Conservation (phyloP, 2,888 invertebrate genomes). For the Rotaria sp. region DNA sequence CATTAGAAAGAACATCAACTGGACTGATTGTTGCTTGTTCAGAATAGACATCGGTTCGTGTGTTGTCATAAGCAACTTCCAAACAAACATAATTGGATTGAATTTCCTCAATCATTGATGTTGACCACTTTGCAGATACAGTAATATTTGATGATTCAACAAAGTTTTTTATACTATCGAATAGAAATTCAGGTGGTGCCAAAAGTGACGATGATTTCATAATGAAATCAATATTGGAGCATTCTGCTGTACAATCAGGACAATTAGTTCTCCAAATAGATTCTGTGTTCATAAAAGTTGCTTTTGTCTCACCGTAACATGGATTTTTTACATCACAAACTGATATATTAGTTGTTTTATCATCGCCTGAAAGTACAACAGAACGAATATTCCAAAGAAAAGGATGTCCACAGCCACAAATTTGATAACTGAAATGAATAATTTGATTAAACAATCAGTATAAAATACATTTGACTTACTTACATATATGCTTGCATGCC, state of each 20-base stretch:
- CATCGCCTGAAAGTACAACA: not conserved
- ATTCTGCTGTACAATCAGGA: not conserved
- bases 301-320: not conserved
- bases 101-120: not conserved
- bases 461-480: not conserved
- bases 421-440: not conserved
- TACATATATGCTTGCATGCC: not conserved
- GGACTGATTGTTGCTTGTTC: not conserved
- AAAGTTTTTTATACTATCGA: not conserved
- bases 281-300: not conserved
- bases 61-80: not conserved
- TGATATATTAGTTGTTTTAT: not conserved
- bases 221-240: not conserved
- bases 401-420: not conserved
- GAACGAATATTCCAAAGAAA: not conserved
- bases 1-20: not conserved
- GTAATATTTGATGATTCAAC: not conserved
- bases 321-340: not conserved
- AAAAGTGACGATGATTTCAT: not conserved
- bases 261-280: not conserved
- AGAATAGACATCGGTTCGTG: not conserved
- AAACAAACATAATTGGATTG: not conserved
- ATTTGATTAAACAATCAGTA: not conserved
- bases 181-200: not conserved
- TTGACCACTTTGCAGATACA: not conserved